phyloP scores from a whole-genome alignment of 2,113 vertebrate genomes.

The Nicator chloris region DNA sequence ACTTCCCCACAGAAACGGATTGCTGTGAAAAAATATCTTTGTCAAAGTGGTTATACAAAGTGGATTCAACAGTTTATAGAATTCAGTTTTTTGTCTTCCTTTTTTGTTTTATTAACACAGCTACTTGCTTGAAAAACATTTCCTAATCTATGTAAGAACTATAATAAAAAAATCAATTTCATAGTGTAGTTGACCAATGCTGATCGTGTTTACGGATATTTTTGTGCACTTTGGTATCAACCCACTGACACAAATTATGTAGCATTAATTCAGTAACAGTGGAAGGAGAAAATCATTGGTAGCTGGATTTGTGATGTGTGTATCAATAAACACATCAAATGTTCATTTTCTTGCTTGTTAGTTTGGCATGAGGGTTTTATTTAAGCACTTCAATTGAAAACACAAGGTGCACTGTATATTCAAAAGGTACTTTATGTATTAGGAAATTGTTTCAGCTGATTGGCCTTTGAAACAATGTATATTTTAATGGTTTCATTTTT shows the following conservation, averaged over 20 bases:
- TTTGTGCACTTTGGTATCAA: not conserved
- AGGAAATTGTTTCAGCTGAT: not conserved
- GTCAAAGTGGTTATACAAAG: too few species aligned
- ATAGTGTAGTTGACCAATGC: not conserved
- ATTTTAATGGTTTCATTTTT: not conserved
- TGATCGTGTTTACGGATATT: rapidly evolving
- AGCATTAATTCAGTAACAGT: not conserved
- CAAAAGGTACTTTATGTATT: not conserved
- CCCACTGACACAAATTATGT: not conserved
- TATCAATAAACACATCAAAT: not conserved
- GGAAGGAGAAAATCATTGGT: not conserved
- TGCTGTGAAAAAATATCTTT: not conserved
- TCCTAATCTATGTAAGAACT: not conserved
- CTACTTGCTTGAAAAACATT: not conserved
- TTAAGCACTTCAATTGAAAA: not conserved
- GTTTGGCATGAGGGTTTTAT: not conserved
- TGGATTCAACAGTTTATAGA: not conserved
- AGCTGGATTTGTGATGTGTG: not conserved
- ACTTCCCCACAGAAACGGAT: not conserved
- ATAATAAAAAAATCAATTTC: not conserved
- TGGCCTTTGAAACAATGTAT: not conserved
- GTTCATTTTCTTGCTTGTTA: not conserved
- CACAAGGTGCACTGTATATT: not conserved
- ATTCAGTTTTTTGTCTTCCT: not conserved
- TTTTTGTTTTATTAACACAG: not conserved